Percentiles rank a stretch among this genome's conserved stretches.
These are phyloP conservation scores for Drosophila suzukii DNA, from an alignment of 1,140 invertebrate genomes.

Conservation along the genomic window DNA sequence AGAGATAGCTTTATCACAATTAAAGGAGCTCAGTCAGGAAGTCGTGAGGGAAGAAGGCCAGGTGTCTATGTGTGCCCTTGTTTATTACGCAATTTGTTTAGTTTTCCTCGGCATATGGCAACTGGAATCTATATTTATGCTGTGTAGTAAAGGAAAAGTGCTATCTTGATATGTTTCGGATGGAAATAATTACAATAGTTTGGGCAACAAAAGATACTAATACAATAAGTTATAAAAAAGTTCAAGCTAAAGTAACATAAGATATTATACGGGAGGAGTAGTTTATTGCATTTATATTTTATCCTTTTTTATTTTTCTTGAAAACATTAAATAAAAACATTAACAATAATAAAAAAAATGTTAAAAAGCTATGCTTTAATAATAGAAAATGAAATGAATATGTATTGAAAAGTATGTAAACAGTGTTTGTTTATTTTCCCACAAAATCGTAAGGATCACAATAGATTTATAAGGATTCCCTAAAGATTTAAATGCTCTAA, in stretches of 20 bases:
- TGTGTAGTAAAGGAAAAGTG: slow-evolving; percentile 1
- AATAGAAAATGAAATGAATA: too few species aligned
- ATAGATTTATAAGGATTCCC: neutral
- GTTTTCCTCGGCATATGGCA: slow-evolving; percentile 42
- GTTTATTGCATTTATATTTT: too few species aligned
- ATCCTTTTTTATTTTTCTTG: too few species aligned
- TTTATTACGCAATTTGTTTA: slow-evolving; percentile 57
- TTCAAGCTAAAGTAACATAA: neutral
- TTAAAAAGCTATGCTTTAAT: too few species aligned
- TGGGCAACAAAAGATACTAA: neutral
- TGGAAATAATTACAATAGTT: slow-evolving; percentile 23
- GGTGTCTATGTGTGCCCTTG: slow-evolving; percentile 34
- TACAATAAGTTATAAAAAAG: neutral
- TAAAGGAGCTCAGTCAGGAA: slow-evolving; percentile 53
- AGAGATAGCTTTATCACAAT: slow-evolving; percentile 67
- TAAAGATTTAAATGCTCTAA: slow-evolving; percentile 4
- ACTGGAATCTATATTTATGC: slow-evolving; percentile 42
- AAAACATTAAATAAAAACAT: too few species aligned
- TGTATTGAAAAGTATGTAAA: too few species aligned
- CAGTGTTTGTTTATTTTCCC: too few species aligned
- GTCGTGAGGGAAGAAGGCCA: slow-evolving; percentile 45
- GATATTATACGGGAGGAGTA: too few species aligned
- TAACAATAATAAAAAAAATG: too few species aligned
- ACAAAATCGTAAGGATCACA: neutral
- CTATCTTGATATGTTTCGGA: slow-evolving; percentile 17